Evolutionary conservation across 2,797 vertebrate species (phyloP), one percentile per base, ranked within the genome.

Genomic region (Masticophis lateralis): DNA sequence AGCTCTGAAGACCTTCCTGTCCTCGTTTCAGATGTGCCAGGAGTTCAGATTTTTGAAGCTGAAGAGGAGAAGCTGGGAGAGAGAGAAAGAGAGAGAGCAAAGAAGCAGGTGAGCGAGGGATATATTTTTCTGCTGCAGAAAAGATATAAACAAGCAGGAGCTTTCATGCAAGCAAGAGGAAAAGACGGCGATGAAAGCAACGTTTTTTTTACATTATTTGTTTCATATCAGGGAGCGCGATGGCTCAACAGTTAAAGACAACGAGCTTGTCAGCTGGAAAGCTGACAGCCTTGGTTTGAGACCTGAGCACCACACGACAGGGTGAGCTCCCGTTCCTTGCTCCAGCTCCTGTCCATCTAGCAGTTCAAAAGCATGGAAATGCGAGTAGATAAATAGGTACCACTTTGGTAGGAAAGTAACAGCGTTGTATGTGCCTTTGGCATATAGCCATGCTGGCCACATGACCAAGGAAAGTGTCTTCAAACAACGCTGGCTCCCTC

Each of bases 61-160:
- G 91, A 79, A 93, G 90, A 55, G 93, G 93, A 88, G 93, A 91
- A 59, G 90, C 87, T 91, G 69, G 51, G 5, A 93, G 18, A 27
- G 11, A 90, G 37, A 86, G 43, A 51, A 1, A 86, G 9, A 63
- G 59, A 16, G 43, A n/a, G 14, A 56, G 43, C 25, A 27, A 27
- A 37, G 55, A 47, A 27, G 11, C 9, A 43, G 11, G 32, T 53
- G 27, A 86, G 32, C 22, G 12, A 60, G 25, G 3, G 6, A 74
- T n/a, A 57, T 25, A 90, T 66, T 56, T 10, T 14, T 13, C 18
- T 32, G 32, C 22, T 63, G 56, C 28, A 32, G 11, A n/a, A 51
- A 74, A n/a, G 12, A 1, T 56, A 37, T 37, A 88, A 32, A 20
- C 55, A 37, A 59, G 1, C 25, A 32, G 13, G 37, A 4, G 43